Conservation (phyloP, 2,113 vertebrate genomes). For the Orycteropus afer region DNA sequence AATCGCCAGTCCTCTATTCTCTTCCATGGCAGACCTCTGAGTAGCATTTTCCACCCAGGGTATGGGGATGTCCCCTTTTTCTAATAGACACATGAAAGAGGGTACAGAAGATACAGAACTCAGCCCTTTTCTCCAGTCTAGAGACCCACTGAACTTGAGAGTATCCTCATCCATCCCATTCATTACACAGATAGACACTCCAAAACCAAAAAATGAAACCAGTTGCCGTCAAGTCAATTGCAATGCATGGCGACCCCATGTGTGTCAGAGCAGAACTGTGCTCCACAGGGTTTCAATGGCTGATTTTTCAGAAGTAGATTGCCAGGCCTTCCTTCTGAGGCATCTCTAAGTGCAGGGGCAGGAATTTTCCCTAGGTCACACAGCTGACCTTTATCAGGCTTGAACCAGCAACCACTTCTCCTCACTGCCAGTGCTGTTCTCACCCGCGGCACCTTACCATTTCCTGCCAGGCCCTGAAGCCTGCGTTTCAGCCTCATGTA, state of each 20-base stretch:
- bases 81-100: neutral
- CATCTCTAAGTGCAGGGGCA: neutral
- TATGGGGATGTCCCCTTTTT: neutral
- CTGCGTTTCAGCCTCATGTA: neutral
- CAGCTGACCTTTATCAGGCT: neutral
- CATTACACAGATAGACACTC: neutral
- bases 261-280: neutral
- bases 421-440: neutral
- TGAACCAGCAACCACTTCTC: neutral
- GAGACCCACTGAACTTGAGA: neutral
- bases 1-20: neutral
- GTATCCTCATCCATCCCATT: neutral
- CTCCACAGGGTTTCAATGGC: neutral
- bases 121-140: neutral
- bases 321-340: neutral
- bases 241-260: neutral
- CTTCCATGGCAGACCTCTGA: neutral
- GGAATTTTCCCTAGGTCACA: neutral
- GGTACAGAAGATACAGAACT: neutral
- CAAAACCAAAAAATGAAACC: neutral
- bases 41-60: neutral
- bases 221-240: neutral
- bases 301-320: neutral
- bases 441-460: neutral
- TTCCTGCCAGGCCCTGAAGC: neutral